Evolutionary conservation across 2,797 vertebrate genomes (phyloP).

Genomic region (Buceros bicornis): DNA sequence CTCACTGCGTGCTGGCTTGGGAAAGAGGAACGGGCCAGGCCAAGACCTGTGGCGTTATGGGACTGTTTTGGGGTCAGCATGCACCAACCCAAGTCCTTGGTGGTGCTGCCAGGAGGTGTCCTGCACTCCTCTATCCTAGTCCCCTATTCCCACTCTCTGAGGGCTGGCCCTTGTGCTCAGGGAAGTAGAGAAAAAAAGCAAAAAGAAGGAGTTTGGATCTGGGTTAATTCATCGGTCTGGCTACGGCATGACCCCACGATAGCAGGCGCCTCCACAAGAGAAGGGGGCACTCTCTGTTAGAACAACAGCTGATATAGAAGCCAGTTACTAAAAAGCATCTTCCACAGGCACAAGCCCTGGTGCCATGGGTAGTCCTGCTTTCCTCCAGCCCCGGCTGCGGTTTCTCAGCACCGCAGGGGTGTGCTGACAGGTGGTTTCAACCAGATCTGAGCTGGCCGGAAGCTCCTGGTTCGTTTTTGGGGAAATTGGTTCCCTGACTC

Average conservation of each 20-base stretch:
- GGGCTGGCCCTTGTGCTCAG: no score
- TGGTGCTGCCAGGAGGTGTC: not conserved
- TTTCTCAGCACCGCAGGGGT: not conserved
- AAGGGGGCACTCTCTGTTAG: not conserved
- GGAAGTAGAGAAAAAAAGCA: not conserved
- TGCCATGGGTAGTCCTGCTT: not conserved
- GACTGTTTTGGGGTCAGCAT: fast-evolving
- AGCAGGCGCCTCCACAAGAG: not conserved
- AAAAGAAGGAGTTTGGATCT: not conserved
- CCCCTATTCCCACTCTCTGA: no score
- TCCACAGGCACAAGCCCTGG: not conserved
- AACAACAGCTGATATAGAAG: not conserved
- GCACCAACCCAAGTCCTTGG: not conserved
- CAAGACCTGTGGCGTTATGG: not conserved
- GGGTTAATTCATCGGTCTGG: not conserved
- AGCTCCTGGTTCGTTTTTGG: not conserved
- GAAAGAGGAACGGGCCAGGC: not conserved
- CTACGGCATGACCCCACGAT: fast-evolving
- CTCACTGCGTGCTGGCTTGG: fast-evolving
- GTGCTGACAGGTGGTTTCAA: not conserved
- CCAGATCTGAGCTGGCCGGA: not conserved
- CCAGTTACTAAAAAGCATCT: not conserved
- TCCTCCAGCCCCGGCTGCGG: not conserved
- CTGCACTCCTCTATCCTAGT: not conserved
- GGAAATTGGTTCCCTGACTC: not conserved